These are phyloP conservation scores for Neoarius graeffei DNA, from an alignment of 2,113 vertebrate species.

Conservation along the genomic window DNA sequence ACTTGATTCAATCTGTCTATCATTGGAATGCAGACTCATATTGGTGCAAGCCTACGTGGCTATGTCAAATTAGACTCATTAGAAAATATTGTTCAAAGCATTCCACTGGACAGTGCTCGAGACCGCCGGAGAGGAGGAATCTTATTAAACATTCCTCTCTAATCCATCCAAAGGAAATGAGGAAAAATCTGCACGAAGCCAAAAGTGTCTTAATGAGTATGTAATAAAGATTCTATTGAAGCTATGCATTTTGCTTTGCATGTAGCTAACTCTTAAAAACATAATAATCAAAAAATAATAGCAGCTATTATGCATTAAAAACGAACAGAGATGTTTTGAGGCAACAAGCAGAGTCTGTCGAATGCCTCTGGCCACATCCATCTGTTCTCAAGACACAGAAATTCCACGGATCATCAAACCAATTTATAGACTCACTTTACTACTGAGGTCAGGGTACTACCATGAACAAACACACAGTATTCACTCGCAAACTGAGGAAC, in stretches of 20 bases:
- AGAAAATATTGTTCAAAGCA: conserved; percentile 61
- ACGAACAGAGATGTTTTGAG: background rate
- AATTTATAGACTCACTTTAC: conserved; percentile 64
- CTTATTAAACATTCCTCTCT: conserved; percentile 73
- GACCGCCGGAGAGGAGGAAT: conserved; percentile 64
- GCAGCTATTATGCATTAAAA: background rate
- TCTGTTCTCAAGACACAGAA: conserved; percentile 62
- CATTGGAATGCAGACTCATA: background rate
- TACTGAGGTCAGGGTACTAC: conserved; percentile 61
- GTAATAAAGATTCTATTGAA: background rate
- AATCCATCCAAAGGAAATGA: conserved; percentile 71
- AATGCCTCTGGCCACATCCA: conserved; percentile 58
- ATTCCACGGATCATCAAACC: conserved; percentile 62
- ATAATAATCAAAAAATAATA: conserved; percentile 31
- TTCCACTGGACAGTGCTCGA: conserved; percentile 71
- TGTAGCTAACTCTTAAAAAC: background rate
- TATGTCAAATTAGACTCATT: conserved; percentile 51
- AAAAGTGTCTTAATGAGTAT: background rate
- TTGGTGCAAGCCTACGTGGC: conserved; percentile 33
- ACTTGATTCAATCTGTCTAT: background rate
- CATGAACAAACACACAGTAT: conserved; percentile 58
- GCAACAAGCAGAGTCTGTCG: conserved; percentile 48
- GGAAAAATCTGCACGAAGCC: conserved; percentile 52
- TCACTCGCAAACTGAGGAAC: conserved; percentile 33
- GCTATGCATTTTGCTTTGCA: background rate